phyloP scores from a whole-genome alignment of 1,140 invertebrate genomes.

The Galleria mellonella region DNA sequence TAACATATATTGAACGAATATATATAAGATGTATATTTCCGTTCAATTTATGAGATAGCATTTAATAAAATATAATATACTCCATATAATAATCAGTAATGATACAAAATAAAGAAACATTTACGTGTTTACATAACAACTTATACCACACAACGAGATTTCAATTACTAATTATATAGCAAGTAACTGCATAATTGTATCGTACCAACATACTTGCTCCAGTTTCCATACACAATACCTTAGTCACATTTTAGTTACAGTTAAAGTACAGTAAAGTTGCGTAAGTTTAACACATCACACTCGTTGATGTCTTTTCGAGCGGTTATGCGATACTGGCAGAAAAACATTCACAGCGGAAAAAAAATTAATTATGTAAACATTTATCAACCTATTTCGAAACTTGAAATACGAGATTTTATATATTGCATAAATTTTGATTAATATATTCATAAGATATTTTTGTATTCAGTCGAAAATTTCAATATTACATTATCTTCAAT shows the following conservation, averaged over 20 bases:
- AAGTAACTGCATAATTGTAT: no score
- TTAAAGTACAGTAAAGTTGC: no score
- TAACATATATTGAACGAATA: no score
- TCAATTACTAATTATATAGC: no score
- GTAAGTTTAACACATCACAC: not conserved
- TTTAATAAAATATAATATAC: no score
- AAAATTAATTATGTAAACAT: slow-evolving; percentile 1
- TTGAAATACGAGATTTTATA: not conserved
- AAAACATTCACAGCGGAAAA: not conserved
- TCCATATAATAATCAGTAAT: no score
- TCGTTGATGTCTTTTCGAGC: slow-evolving; percentile 12
- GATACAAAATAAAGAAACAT: no score
- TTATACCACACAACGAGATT: no score
- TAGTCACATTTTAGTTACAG: no score
- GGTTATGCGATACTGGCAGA: not conserved
- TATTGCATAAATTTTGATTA: not conserved
- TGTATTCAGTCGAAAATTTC: not conserved
- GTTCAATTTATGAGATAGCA: no score
- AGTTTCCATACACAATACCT: not conserved
- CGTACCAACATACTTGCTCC: not conserved
- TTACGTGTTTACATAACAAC: no score
- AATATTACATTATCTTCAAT: not conserved
- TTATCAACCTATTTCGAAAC: not conserved
- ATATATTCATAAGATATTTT: not conserved
- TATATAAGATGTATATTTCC: no score